These are phyloP conservation scores for Pristionchus mayeri DNA, from an alignment of 2,888 invertebrate species.

Conservation along the genomic window DNA sequence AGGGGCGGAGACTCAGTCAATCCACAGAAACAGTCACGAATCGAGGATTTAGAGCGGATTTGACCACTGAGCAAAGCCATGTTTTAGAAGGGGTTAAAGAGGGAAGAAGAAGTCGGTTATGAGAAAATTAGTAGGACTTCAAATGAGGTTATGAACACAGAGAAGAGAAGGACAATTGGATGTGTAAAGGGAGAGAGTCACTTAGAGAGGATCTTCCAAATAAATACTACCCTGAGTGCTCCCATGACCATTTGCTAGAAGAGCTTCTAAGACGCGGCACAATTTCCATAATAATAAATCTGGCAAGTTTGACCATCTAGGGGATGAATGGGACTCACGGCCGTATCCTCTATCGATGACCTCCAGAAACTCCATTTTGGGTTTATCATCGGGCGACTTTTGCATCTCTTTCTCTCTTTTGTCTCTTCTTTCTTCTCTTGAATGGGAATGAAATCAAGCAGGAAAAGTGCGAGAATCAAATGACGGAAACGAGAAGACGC, in stretches of 20 bases:
- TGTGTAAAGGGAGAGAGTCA: not conserved
- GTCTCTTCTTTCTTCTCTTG: constrained; percentile 1
- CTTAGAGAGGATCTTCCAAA: constrained; percentile 20
- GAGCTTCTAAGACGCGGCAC: too few species aligned
- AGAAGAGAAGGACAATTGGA: constrained; percentile 10
- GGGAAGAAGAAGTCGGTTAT: not conserved
- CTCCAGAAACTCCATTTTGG: constrained; percentile 48
- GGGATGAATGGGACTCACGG: too few species aligned
- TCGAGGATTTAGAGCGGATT: constrained; percentile 3
- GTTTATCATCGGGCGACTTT: constrained; percentile 23
- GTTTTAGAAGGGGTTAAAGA: not conserved
- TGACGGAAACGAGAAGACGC: not conserved
- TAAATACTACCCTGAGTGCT: too few species aligned
- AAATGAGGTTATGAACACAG: constrained; percentile 22
- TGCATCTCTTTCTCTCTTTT: not conserved
- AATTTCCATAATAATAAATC: too few species aligned
- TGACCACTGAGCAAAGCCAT: not conserved
- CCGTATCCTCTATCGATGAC: constrained; percentile 48
- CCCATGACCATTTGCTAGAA: too few species aligned
- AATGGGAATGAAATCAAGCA: constrained; percentile 38
- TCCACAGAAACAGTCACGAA: not conserved
- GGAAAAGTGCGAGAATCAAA: constrained; percentile 20
- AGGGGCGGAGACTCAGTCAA: not conserved
- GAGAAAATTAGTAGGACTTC: not conserved
- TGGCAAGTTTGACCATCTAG: too few species aligned